A percentile compares a stretch with the other conserved stretches of the same genome.
Conservation (phyloP, 2,797 vertebrate species). For the Molossus molossus region DNA sequence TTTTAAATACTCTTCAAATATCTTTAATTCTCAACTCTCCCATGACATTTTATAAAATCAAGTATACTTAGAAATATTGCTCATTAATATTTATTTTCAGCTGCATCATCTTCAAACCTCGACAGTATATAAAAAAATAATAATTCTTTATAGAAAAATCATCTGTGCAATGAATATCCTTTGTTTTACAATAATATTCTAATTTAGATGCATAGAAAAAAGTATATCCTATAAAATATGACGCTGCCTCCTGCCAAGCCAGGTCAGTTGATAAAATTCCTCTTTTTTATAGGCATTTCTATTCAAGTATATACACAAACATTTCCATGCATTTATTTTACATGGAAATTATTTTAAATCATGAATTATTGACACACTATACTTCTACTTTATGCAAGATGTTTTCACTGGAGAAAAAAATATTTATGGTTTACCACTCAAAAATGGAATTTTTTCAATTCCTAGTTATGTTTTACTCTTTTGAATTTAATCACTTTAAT, state of each 20-base stretch:
- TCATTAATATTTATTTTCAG: slow-evolving; percentile 65
- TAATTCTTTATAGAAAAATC: slow-evolving; percentile 20
- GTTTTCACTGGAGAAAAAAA: slow-evolving; percentile 81
- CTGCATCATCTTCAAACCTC: background rate
- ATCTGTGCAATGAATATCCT: background rate
- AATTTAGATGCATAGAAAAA: slow-evolving; percentile 18
- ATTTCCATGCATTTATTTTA: slow-evolving; percentile 66
- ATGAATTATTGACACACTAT: slow-evolving; percentile 74
- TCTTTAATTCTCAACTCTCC: slow-evolving; percentile 10
- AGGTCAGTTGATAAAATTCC: slow-evolving; percentile 27
- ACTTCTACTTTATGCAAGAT: background rate
- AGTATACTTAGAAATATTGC: slow-evolving; percentile 45
- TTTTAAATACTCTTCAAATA: slow-evolving; percentile 1
- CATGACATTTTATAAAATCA: slow-evolving; percentile 50
- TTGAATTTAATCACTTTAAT: slow-evolving; percentile 88
- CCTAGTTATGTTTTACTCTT: slow-evolving; percentile 75
- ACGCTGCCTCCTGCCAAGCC: background rate
- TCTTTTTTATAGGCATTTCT: background rate
- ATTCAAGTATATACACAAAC: slow-evolving; percentile 26
- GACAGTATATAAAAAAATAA: slow-evolving; percentile 4
- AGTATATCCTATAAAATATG: background rate
- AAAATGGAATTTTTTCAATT: slow-evolving; percentile 83
- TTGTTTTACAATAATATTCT: slow-evolving; percentile 51
- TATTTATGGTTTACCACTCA: slow-evolving; percentile 72
- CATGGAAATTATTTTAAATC: slow-evolving; percentile 81